Conservation (phyloP, 2,888 invertebrate genomes). For the Keiferia lycopersicella region DNA sequence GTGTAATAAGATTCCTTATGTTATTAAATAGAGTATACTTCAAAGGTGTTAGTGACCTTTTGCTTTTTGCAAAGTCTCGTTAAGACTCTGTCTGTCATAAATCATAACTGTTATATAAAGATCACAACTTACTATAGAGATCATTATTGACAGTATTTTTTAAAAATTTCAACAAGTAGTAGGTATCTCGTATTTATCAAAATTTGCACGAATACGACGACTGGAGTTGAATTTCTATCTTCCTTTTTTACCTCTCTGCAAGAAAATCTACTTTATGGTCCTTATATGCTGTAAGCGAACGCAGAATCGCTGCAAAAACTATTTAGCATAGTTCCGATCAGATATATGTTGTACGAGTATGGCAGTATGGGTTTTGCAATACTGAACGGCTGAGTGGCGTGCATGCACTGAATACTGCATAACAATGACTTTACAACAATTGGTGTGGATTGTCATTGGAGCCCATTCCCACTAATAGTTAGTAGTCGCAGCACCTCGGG, state of each 20-base stretch:
- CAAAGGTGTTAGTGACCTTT: too few relatives aligned
- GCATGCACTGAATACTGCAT: constrained; percentile 59
- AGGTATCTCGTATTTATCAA: too few relatives aligned
- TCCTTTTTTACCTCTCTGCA: background rate
- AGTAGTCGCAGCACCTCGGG: background rate
- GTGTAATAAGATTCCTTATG: too few relatives aligned
- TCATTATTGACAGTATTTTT: too few relatives aligned
- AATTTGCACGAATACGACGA: too few relatives aligned
- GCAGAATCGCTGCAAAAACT: constrained; percentile 4
- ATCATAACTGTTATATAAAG: too few relatives aligned
- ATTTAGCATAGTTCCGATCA: constrained; percentile 31
- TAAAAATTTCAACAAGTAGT: too few relatives aligned
- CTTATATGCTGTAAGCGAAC: background rate
- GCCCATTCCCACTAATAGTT: constrained; percentile 10
- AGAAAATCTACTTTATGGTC: constrained; percentile 3
- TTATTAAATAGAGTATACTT: too few relatives aligned
- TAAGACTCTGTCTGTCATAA: too few relatives aligned
- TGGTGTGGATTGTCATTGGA: constrained; percentile 45
- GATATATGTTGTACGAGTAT: constrained; percentile 17
- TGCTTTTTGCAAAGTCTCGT: too few relatives aligned
- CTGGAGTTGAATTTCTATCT: background rate
- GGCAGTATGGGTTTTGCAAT: constrained; percentile 40
- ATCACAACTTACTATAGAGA: too few relatives aligned
- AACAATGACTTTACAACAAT: constrained; percentile 55
- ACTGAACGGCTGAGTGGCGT: constrained; percentile 54